Percentiles rank a stretch among this genome's conserved stretches.
Evolutionary conservation across 1,140 invertebrate species (phyloP).

Genomic region (Diorhabda elongata): DNA sequence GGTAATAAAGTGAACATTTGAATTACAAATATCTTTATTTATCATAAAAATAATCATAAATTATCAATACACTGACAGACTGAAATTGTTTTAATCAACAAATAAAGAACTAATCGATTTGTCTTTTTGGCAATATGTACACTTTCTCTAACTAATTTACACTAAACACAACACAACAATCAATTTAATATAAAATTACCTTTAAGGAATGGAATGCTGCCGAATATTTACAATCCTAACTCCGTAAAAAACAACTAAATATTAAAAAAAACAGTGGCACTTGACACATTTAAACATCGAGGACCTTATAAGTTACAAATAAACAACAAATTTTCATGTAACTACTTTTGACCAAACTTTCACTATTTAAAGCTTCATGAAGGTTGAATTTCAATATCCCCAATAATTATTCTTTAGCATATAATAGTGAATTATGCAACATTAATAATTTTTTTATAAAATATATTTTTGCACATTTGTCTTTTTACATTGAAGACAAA

Average conservation of each 20-base stretch:
- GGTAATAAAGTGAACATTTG: not conserved
- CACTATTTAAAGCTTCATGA: too few species aligned
- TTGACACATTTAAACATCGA: slow-evolving; percentile 14
- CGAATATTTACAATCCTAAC: slow-evolving; percentile 32
- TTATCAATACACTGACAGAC: slow-evolving; percentile 42
- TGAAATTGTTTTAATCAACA: slow-evolving; percentile 36
- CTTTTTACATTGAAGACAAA: too few species aligned
- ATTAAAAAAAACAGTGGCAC: slow-evolving; percentile 25
- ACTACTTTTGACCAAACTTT: too few species aligned
- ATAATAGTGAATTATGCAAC: too few species aligned
- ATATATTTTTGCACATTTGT: too few species aligned
- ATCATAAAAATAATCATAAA: slow-evolving; percentile 46
- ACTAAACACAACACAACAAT: slow-evolving; percentile 45
- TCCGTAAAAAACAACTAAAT: slow-evolving; percentile 22
- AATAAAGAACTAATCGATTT: slow-evolving; percentile 37
- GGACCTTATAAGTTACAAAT: too few species aligned
- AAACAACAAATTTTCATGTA: too few species aligned
- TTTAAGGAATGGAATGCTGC: slow-evolving; percentile 37
- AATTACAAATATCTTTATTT: slow-evolving; percentile 44
- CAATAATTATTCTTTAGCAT: too few species aligned
- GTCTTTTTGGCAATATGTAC: slow-evolving; percentile 45
- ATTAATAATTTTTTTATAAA: too few species aligned
- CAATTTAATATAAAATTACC: slow-evolving; percentile 37
- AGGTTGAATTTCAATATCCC: too few species aligned
- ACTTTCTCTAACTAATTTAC: slow-evolving; percentile 41